Conservation (phyloP, 2,797 vertebrate genomes). For the Myiotriccus ornatus region DNA sequence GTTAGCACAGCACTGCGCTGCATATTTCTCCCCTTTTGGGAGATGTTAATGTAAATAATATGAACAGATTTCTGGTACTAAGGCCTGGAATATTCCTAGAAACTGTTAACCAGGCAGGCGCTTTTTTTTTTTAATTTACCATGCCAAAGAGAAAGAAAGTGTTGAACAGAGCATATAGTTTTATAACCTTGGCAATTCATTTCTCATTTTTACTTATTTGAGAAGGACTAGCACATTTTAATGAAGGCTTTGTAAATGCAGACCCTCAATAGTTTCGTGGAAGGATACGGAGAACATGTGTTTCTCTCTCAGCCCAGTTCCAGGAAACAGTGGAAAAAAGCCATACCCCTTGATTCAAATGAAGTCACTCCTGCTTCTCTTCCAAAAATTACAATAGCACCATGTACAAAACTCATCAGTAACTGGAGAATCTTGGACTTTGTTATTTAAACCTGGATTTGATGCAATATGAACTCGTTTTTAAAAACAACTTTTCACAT, state of each 20-base stretch:
- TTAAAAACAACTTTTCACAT: conserved; percentile 21
- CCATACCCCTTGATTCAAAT: conserved; percentile 24
- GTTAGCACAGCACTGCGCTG: neutral
- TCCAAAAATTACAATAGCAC: conserved; percentile 61
- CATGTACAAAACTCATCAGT: conserved; percentile 59
- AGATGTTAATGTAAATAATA: neutral
- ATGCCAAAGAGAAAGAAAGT: neutral
- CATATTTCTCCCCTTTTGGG: neutral
- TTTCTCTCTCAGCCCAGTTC: conserved; percentile 7
- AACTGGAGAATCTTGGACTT: conserved; percentile 58
- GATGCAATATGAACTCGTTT: neutral
- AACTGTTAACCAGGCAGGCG: neutral
- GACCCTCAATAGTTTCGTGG: neutral
- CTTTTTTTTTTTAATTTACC: neutral
- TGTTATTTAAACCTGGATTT: conserved; percentile 41
- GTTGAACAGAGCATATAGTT: neutral
- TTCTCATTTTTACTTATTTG: neutral
- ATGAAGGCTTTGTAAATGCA: neutral
- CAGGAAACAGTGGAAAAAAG: conserved; percentile 35
- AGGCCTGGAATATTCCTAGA: neutral
- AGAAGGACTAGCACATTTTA: conserved; percentile 9
- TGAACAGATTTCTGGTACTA: neutral
- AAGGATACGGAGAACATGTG: neutral
- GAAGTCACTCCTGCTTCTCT: conserved; percentile 54
- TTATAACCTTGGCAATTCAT: neutral